Conservation (phyloP, 2,888 invertebrate genomes). For the Ectemnius lituratus region DNA sequence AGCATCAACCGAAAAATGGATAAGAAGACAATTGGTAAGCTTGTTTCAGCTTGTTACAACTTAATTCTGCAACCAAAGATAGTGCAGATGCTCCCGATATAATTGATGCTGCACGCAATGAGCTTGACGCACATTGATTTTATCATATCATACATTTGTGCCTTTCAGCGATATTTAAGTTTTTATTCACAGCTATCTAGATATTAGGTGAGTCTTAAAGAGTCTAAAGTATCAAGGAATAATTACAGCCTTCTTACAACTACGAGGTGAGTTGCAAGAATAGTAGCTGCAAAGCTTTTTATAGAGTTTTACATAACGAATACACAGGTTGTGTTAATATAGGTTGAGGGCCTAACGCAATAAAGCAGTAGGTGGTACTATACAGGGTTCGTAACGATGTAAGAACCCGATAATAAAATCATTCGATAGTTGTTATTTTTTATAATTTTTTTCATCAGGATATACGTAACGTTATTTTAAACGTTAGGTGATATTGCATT, state of each 20-base stretch:
- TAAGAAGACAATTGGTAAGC: conserved; percentile 8
- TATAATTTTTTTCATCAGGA: conserved; percentile 2
- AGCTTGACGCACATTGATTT: conserved; percentile 30
- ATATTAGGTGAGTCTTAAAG: background rate
- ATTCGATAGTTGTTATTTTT: conserved; percentile 4
- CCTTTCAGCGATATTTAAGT: conserved; percentile 39
- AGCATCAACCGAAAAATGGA: conserved; percentile 2
- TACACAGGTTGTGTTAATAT: no score
- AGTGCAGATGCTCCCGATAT: conserved; percentile 18
- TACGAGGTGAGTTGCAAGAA: no score
- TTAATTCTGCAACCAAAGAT: conserved; percentile 36
- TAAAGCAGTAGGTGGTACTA: no score
- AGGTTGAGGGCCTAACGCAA: no score
- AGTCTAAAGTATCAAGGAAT: no score
- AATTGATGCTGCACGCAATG: conserved; percentile 22
- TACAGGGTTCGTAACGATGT: no score
- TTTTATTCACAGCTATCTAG: conserved; percentile 23
- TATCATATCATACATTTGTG: conserved; percentile 46
- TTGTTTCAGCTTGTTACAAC: conserved; percentile 15
- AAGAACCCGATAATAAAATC: background rate
- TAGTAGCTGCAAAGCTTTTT: no score
- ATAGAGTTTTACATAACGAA: no score
- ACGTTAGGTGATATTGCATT: background rate
- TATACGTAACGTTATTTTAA: background rate
- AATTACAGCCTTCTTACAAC: no score